A percentile compares a stretch with the other conserved stretches of the same genome.
Conservation (phyloP, 23 tunicate species). For the Trididemnum clinides region DNA sequence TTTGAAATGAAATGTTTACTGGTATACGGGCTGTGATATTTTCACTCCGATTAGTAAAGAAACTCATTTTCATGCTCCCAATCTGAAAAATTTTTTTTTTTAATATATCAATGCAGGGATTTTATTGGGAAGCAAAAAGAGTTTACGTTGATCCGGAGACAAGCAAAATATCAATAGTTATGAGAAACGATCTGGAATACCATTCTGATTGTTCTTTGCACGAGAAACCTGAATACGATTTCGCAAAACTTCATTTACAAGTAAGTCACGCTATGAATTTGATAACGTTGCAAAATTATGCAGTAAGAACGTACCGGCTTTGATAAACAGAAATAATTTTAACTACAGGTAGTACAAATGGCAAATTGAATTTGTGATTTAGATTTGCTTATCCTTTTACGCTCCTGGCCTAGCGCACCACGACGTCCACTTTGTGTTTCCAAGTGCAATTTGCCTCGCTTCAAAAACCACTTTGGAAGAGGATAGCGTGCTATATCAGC, state of each 20-base stretch:
- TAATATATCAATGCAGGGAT: no score
- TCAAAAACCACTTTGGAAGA: conserved; percentile 6
- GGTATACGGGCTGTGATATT: no score
- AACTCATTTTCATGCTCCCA: no score
- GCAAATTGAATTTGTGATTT: no score
- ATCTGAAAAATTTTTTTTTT: no score
- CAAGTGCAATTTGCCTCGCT: conserved; percentile 53
- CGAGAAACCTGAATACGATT: conserved; percentile 41
- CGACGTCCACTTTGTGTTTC: conserved; percentile 79
- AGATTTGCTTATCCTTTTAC: conserved; percentile 68
- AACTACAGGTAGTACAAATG: no score
- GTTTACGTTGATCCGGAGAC: conserved; percentile 39
- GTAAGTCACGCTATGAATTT: no score
- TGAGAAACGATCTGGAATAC: conserved; percentile 54
- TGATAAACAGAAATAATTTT: no score
- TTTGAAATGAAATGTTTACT: no score
- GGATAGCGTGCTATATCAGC: conserved; percentile 48
- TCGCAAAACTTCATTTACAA: conserved; percentile 72
- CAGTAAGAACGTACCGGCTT: no score
- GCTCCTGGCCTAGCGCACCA: conserved; percentile 81
- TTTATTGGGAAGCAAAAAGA: conserved; percentile 69
- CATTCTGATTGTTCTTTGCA: conserved; percentile 25
- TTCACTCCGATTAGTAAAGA: no score
- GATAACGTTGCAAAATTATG: no score
- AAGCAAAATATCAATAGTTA: conserved; percentile 50